Percentiles rank a stretch among this genome's conserved stretches.
phyloP scores from a whole-genome alignment of 2,797 vertebrate species.

The Coracias cyanogaster region DNA sequence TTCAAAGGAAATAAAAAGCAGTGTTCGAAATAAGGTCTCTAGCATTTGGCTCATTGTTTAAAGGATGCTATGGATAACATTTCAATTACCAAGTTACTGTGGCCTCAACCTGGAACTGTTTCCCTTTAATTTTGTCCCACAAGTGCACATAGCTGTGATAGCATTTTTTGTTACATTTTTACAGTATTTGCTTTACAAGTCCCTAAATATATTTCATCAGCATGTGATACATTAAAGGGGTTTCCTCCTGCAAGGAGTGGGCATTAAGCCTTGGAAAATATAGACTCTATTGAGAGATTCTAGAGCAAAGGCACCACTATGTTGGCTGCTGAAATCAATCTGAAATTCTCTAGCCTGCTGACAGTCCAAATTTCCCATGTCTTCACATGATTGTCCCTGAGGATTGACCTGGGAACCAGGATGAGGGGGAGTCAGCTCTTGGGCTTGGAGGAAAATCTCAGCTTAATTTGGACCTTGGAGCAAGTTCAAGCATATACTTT shows the following conservation, averaged over 20 bases:
- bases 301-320: neutral
- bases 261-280: neutral
- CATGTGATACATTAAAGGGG: neutral
- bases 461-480: neutral
- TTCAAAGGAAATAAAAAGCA: conserved; percentile 41
- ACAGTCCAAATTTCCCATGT: neutral
- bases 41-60: conserved; percentile 20
- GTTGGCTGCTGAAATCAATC: neutral
- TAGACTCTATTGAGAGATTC: neutral
- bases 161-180: neutral
- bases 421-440: neutral
- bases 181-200: neutral
- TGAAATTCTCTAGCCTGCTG: neutral
- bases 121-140: neutral
- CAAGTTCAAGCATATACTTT: neutral
- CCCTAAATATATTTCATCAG: neutral
- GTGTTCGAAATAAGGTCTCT: neutral
- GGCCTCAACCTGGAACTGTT: neutral
- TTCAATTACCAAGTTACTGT: conserved; percentile 15
- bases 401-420: neutral
- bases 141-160: neutral
- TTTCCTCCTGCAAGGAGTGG: neutral
- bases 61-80: neutral
- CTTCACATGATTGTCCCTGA: neutral
- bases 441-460: neutral